These are phyloP conservation scores for Sebastolobus alascanus DNA, from an alignment of 2,797 vertebrate species.

Conservation along the genomic window DNA sequence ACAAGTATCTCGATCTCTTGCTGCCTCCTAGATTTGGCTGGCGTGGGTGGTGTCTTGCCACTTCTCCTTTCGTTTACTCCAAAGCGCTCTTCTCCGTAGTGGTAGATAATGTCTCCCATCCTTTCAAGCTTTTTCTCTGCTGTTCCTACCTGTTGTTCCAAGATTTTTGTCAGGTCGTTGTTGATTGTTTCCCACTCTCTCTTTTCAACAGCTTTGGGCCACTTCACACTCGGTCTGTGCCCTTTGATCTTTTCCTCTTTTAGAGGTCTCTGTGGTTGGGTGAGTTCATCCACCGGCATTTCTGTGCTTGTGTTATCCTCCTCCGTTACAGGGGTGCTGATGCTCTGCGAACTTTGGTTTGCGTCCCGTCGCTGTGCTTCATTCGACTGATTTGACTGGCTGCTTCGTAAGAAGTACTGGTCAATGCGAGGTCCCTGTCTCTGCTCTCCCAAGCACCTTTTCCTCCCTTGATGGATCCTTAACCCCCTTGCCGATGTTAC, in stretches of 20 bases:
- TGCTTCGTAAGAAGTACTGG: constrained; percentile 15
- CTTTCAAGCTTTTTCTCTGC: background rate
- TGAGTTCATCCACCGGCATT: no score
- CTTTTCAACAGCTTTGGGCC: constrained; percentile 1
- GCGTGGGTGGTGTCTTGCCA: background rate
- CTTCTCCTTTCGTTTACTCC: background rate
- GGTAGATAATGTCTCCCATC: background rate
- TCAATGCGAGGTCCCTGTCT: constrained; percentile 33
- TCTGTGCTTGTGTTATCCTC: no score
- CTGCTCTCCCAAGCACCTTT: constrained; percentile 22
- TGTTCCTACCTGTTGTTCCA: background rate
- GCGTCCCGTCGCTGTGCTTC: no score
- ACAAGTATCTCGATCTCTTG: constrained; percentile 17
- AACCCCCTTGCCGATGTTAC: background rate
- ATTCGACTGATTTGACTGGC: no score
- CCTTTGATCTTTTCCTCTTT: background rate
- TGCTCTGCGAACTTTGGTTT: no score
- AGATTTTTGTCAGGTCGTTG: background rate
- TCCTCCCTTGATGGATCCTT: constrained; percentile 3
- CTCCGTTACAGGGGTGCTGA: no score
- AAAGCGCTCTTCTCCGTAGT: constrained; percentile 2
- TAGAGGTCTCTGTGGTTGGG: no score
- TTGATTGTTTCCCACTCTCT: constrained; percentile 2
- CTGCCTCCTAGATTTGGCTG: constrained; percentile 6
- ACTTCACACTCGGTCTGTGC: no score